A percentile compares a stretch with the other conserved stretches of the same genome.
These are phyloP conservation scores for Gambelia wislizenii DNA, from an alignment of 2,797 vertebrate species.

Conservation along the genomic window DNA sequence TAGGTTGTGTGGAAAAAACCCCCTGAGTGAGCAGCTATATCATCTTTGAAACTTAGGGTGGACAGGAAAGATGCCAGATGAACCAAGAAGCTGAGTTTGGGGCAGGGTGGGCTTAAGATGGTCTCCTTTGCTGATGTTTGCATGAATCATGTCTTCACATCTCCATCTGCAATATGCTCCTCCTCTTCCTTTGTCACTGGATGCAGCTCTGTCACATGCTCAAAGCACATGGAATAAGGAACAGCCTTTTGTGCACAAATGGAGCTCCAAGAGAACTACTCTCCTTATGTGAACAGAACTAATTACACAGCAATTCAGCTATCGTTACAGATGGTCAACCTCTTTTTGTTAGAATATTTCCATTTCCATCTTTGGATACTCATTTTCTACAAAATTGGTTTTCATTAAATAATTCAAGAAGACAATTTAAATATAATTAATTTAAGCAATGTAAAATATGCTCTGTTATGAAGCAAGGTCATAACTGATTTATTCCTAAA, in stretches of 20 bases:
- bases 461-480: conserved; percentile 13
- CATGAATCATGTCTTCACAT: background rate
- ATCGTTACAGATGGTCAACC: conserved; percentile 10
- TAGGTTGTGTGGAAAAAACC: background rate
- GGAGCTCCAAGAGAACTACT: background rate
- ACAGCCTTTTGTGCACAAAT: background rate
- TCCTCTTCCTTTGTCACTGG: background rate
- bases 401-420: conserved; percentile 6
- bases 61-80: background rate
- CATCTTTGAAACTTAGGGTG: background rate
- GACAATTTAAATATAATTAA: conserved; percentile 45
- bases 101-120: background rate
- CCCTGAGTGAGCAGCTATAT: background rate
- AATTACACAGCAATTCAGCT: conserved; percentile 36
- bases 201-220: background rate
- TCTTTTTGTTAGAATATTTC: conserved; percentile 22
- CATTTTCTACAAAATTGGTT: conserved; percentile 38
- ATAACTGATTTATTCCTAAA: conserved; percentile 12
- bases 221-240: background rate
- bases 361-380: conserved; percentile 22
- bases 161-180: background rate
- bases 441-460: conserved; percentile 38
- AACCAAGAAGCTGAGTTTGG: background rate
- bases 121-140: background rate
- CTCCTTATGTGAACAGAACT: conserved; percentile 9